Conservation (phyloP, 2,113 vertebrate species). For the Lamprologus lemairii region DNA sequence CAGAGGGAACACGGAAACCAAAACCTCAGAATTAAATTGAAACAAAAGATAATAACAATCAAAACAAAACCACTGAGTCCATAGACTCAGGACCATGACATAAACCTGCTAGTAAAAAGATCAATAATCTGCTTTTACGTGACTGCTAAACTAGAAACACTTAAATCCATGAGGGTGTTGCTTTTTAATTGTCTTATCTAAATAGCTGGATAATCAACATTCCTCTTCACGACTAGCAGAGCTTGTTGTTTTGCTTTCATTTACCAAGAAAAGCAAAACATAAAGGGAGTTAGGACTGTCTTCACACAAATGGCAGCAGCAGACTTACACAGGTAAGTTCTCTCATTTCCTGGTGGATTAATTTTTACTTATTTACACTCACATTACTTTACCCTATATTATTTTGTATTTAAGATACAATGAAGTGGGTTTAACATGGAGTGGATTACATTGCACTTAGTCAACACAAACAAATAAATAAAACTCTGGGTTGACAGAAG, state of each 20-base stretch:
- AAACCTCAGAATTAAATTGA: neutral
- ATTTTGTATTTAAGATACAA: neutral
- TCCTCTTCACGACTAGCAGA: too few relatives aligned
- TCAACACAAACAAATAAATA: neutral
- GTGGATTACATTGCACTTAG: neutral
- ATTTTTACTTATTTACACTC: neutral
- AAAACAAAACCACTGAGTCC: neutral
- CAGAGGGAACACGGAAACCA: neutral
- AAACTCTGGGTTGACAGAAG: neutral
- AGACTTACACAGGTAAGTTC: neutral
- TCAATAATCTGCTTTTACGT: rapidly evolving
- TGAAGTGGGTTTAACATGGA: neutral
- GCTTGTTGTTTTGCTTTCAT: rapidly evolving
- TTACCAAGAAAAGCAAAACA: neutral
- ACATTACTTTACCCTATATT: neutral
- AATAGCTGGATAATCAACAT: too few relatives aligned
- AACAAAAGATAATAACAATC: neutral
- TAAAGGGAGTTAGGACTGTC: neutral
- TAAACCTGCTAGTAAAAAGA: neutral
- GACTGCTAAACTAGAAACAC: neutral
- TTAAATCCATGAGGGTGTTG: neutral
- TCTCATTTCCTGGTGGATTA: neutral
- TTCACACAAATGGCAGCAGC: neutral
- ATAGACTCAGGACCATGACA: neutral
- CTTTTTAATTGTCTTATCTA: too few relatives aligned